Evolutionary conservation across 2,888 invertebrate genomes (phyloP).

Genomic region (Biston betularia): DNA sequence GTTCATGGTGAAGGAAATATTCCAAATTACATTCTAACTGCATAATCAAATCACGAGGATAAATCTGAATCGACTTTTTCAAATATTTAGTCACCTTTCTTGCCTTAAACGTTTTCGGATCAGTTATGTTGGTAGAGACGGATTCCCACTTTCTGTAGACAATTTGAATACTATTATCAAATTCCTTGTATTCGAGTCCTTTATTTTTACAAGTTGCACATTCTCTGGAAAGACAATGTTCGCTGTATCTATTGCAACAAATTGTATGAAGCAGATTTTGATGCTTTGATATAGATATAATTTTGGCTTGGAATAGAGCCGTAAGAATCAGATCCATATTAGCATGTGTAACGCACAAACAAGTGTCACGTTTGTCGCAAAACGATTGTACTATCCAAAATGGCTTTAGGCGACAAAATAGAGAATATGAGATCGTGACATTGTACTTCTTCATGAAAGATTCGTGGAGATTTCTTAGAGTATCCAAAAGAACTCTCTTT

Average conservation of each 20-base stretch:
- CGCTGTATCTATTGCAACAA: constrained; percentile 26
- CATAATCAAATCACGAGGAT: background rate
- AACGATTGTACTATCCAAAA: constrained; percentile 31
- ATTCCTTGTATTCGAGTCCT: background rate
- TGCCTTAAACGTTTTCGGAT: background rate
- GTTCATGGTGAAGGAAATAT: constrained; percentile 11
- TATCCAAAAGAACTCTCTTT: constrained; percentile 35
- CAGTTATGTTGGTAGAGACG: background rate
- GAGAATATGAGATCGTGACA: background rate
- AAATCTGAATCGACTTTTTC: background rate
- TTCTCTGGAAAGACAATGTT: constrained; percentile 31
- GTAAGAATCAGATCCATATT: constrained; percentile 33
- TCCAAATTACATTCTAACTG: constrained; percentile 11
- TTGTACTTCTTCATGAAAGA: background rate
- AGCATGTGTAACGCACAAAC: constrained; percentile 26
- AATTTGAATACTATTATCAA: background rate
- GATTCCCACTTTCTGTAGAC: background rate
- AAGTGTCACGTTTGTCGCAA: constrained; percentile 22
- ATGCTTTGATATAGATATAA: constrained; percentile 26
- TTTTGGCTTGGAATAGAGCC: constrained; percentile 29
- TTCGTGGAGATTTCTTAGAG: constrained; percentile 19
- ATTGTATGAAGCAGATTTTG: constrained; percentile 31
- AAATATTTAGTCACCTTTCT: constrained; percentile 3
- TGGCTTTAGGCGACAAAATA: constrained; percentile 3
- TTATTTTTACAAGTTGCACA: constrained; percentile 29